A percentile compares a stretch with the other conserved stretches of the same genome.
Conservation (phyloP, 2,113 vertebrate species). For the Aptenodytes patagonicus region DNA sequence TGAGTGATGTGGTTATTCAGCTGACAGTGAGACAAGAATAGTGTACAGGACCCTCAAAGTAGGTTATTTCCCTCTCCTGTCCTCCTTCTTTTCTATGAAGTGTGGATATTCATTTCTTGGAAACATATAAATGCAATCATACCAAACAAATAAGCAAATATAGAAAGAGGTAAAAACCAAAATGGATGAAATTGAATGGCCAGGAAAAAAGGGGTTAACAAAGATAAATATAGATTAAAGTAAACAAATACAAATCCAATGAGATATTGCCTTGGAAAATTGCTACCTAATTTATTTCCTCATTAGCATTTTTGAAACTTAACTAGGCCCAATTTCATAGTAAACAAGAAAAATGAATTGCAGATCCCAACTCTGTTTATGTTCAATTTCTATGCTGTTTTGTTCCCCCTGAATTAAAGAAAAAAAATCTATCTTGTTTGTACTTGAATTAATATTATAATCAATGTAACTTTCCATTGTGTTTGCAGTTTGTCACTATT, state of each 20-base stretch:
- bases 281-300: slow-evolving; percentile 52
- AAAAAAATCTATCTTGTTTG: background rate
- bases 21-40: background rate
- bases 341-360: slow-evolving; percentile 52
- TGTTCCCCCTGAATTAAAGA: slow-evolving; percentile 16
- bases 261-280: slow-evolving; percentile 42
- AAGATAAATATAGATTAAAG: slow-evolving; percentile 30
- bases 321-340: slow-evolving; percentile 34
- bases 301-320: slow-evolving; percentile 58
- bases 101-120: background rate
- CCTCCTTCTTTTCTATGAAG: background rate
- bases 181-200: background rate
- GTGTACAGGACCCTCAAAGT: background rate
- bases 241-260: slow-evolving; percentile 38
- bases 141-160: background rate
- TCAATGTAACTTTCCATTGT: slow-evolving; percentile 14
- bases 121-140: background rate
- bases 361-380: slow-evolving; percentile 31
- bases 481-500: slow-evolving; percentile 20
- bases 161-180: accelerated
- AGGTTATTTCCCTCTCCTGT: background rate
- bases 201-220: background rate
- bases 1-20: background rate
- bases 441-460: slow-evolving; percentile 43
- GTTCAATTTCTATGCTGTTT: slow-evolving; percentile 29